Evolutionary conservation across 1,140 invertebrate genomes (phyloP).

Genomic region (Scaptodrosophila lebanonensis): DNA sequence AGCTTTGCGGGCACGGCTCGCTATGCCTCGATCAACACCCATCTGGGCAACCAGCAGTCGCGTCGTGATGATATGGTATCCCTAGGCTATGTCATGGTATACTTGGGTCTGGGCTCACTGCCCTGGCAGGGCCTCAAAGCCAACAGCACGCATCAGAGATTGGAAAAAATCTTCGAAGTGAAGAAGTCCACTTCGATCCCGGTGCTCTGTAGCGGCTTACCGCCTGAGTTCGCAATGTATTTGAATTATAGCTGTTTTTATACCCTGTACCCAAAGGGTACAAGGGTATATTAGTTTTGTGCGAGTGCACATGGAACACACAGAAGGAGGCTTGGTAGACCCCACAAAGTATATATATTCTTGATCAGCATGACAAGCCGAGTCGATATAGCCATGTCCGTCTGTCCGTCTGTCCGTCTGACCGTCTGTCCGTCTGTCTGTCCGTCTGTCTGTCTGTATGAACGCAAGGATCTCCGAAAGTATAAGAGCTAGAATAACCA

Average conservation of each 20-base stretch:
- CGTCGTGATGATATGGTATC: conserved; percentile 98
- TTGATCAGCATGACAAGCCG: no score
- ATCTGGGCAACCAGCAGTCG: conserved; percentile 94
- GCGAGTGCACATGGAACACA: no score
- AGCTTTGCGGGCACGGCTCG: conserved; percentile 97
- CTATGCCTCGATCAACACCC: conserved; percentile 98
- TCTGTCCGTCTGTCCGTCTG: no score
- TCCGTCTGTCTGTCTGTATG: no score
- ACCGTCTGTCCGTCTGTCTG: no score
- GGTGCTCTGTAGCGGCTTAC: conserved; percentile 95
- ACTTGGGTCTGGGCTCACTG: conserved; percentile 93
- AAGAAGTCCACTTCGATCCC: conserved; percentile 98
- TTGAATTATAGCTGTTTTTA: conserved; percentile 97
- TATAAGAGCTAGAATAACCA: no score
- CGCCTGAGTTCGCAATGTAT: conserved; percentile 98
- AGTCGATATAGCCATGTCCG: no score
- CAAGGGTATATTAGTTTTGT: no score
- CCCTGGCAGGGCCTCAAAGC: conserved; percentile 97
- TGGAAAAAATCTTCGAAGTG: conserved; percentile 98
- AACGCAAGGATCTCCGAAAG: no score
- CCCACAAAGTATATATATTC: no score
- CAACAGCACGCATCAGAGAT: conserved; percentile 97
- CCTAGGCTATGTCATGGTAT: conserved; percentile 97
- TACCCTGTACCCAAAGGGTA: no score
- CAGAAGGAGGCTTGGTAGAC: no score